Conservation (phyloP, 2,113 vertebrate genomes). For the Leucosticte australis region DNA sequence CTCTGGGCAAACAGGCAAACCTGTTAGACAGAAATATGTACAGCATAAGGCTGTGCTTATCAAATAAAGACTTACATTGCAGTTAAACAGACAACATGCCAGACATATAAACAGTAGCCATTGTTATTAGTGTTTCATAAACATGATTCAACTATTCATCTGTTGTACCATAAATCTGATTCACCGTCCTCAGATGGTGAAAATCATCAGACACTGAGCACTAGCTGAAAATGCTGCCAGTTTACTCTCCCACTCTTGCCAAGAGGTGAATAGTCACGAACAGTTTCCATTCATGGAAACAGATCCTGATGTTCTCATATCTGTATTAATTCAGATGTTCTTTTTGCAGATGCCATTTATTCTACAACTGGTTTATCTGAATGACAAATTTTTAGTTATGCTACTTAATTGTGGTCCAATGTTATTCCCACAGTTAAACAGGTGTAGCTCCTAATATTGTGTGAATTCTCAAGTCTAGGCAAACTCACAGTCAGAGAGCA, state of each 20-base stretch:
- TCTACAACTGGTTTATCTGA: not conserved
- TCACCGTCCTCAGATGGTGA: not conserved
- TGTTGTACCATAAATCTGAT: not conserved
- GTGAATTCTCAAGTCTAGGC: not conserved
- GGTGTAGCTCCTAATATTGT: not conserved
- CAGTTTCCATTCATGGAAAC: not conserved
- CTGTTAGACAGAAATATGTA: constrained; percentile 50
- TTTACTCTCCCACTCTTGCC: not conserved
- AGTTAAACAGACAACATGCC: not conserved
- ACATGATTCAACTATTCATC: not conserved
- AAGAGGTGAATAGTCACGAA: not conserved
- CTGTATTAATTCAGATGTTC: not conserved
- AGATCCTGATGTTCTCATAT: not conserved
- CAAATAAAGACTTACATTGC: not conserved
- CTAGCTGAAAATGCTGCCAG: not conserved
- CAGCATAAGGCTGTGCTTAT: not conserved
- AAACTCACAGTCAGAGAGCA: not conserved
- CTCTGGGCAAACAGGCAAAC: constrained; percentile 93
- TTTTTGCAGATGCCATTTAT: not conserved
- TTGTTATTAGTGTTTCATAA: not conserved
- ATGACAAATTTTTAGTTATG: not conserved
- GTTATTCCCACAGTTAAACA: not conserved
- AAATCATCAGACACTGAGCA: not conserved
- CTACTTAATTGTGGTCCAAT: not conserved
- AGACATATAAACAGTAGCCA: not conserved